These are phyloP conservation scores for Nilaparvata lugens DNA, from an alignment of 1,140 invertebrate species.

Conservation along the genomic window DNA sequence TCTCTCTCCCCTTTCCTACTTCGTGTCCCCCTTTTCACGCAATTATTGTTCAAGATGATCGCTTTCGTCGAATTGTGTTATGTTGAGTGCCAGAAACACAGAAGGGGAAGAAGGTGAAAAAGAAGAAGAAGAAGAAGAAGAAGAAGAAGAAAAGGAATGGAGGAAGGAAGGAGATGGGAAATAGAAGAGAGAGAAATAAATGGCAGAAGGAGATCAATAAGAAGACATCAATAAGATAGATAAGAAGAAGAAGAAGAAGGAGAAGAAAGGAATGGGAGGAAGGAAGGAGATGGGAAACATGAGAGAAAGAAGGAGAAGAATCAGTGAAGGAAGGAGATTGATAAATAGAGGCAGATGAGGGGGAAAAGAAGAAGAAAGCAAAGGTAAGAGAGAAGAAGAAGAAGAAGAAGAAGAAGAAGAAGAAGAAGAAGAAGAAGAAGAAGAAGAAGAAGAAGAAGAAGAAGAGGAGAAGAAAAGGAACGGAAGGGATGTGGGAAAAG, in stretches of 20 bases:
- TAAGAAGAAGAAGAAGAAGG: conserved; percentile 18
- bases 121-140: conserved; percentile 14
- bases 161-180: conserved; percentile 10
- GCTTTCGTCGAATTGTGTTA: too few species aligned
- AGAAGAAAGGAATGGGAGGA: background rate
- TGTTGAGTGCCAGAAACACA: too few species aligned
- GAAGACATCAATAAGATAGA: too few species aligned
- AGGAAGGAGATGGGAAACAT: background rate
- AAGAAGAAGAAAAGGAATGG: background rate
- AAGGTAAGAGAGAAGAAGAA: background rate
- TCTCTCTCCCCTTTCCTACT: too few species aligned
- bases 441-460: conserved; percentile 14
- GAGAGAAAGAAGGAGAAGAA: background rate
- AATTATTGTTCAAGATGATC: too few species aligned
- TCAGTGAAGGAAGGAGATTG: too few species aligned
- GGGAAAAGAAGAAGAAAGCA: background rate
- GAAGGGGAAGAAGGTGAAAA: conserved; percentile 2
- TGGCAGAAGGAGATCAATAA: too few species aligned
- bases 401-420: conserved; percentile 2
- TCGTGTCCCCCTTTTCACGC: background rate
- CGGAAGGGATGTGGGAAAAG: too few species aligned
- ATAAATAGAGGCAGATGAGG: conserved; percentile 16
- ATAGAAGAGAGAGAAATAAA: background rate
- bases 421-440: background rate
- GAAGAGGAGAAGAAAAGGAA: background rate